Evolutionary conservation across 2,888 invertebrate species (phyloP), one percentile per base, ranked within the genome.

Genomic region (Cremastinae sp.): DNA sequence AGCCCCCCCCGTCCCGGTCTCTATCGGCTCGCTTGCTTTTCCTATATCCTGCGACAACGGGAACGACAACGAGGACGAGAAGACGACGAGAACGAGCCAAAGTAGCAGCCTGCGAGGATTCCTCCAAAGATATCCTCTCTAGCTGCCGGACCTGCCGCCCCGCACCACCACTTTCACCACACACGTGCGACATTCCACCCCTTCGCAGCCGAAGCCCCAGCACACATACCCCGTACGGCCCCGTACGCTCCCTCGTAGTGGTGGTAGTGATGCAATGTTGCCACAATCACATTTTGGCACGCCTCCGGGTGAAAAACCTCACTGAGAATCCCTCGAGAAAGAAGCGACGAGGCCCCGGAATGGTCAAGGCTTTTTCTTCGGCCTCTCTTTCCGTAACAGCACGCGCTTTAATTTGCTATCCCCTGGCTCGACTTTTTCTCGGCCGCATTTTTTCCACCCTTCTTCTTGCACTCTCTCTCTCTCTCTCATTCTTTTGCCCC

Each of bases 261-360:
- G 84, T 83, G 83, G 83, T 83, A 85, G 85, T 88, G 87, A 88
- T 84, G 86, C 86, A 88, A 88, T 86, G 86, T 87, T 87, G 86
- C 87, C 86, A 85, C 87, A 87, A 88, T 88, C 87, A 87, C 88
- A 88, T 87, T 87, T 87, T 87, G 87, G 85, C 86, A 86, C 87
- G 83, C 82, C 86, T 84, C 82, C 80, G 68, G 53, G 61, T 74
- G 73, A 74, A 77, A 77, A 76, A 66, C 47, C 38, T 43, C 38
- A 20, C 34, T 38, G 54, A 51, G 49, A 10, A 36, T 45, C 65
- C 36, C 53, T 49, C 43, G 18, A 54, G 53, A 20, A 38, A 38
- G 49, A 49, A 54, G 38, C 41, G 62, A 71, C 45, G 38, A 62
- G 53, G 53, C 20, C 54, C 73, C 34, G 54, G 49, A 12, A 36